Base-by-base conservation (phyloP, 2,888 invertebrate genomes). In the Dicyrtomina minuta region DNA sequence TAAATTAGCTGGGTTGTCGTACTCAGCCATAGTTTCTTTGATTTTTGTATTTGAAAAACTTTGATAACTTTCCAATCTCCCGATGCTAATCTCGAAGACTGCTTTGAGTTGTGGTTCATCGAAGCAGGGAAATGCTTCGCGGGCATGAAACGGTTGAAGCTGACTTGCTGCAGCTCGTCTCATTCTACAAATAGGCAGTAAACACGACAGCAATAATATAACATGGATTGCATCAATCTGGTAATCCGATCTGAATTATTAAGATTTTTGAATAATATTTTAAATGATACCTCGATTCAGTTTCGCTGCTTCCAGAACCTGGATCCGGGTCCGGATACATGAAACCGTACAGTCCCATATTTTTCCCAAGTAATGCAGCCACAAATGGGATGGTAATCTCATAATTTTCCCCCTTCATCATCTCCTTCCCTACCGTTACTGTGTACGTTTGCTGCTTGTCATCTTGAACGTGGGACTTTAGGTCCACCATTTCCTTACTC, bases 41-140 rank as follows among this genome's bases (percentile, higher is more conserved):
- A 61, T 17, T 27, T 61, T 61, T 6, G 49, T 61, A 49, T 61
- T 61, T 3, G 61, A 61, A 27, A 61, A 61, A 5, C 43, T 61
- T 27, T 61, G 61, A 27, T 61, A 61, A 2, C 89, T 87, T 62
- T 81, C 81, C 0, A 88, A 87, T 22, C 92, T 83, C 0, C 89
- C 91, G 59, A 93, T 87, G 81, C 87, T 89, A 78, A 93, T 86
- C 74, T 88, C 88, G 79, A 92, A 93, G 72, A 84, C 82, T 0
- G 92, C 92, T 80, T 93, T 93, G 62, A 92, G 82, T 0, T 89
- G 89, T 0, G 93, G 93, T 81, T 93, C 92, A 81, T 93, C 93
- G 83, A 92, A 92, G 82, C 92, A 93, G 0, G 92, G 93, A 82
- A 93, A 92, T 4, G 91, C 91, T 70, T 46, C 46, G 20, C 61